A percentile compares a stretch with the other conserved stretches of the same genome.
Conservation (phyloP, 2,113 vertebrate genomes). For the Dissostichus mawsoni region DNA sequence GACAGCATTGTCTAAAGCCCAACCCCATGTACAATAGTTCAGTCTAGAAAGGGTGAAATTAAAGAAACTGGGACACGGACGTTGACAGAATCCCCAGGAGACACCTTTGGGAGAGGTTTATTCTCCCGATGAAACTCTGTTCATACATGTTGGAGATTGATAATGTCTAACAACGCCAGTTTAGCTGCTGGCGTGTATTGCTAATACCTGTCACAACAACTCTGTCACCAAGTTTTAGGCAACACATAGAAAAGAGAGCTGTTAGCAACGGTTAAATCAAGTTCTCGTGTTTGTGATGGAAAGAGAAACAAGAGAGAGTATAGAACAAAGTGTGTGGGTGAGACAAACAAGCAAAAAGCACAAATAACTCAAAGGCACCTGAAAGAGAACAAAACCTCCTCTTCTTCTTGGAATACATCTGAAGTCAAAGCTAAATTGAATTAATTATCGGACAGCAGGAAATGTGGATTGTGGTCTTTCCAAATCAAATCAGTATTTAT, state of each 20-base stretch:
- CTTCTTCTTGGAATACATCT: background rate
- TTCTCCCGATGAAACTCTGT: background rate
- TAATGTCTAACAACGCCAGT: conserved; percentile 35
- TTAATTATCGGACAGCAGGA: conserved; percentile 8
- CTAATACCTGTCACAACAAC: conserved; percentile 27
- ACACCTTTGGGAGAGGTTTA: background rate
- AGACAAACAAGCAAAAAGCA: background rate
- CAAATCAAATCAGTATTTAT: conserved; percentile 30
- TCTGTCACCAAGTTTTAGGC: conserved; percentile 10
- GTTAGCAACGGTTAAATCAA: background rate
- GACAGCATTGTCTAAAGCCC: background rate
- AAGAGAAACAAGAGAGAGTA: background rate
- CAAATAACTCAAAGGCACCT: background rate
- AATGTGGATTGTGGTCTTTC: background rate
- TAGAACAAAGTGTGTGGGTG: background rate
- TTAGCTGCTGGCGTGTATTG: conserved; percentile 7
- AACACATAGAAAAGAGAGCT: background rate
- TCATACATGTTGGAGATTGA: conserved; percentile 25
- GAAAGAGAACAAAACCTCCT: background rate
- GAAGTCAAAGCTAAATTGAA: conserved; percentile 2
- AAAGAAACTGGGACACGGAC: background rate
- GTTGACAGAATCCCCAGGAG: background rate
- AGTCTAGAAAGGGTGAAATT: background rate
- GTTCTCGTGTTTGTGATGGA: background rate
- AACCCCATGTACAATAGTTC: background rate